These are phyloP conservation scores for Danio jaintianensis DNA, from an alignment of 2,797 vertebrate genomes.

Conservation along the genomic window DNA sequence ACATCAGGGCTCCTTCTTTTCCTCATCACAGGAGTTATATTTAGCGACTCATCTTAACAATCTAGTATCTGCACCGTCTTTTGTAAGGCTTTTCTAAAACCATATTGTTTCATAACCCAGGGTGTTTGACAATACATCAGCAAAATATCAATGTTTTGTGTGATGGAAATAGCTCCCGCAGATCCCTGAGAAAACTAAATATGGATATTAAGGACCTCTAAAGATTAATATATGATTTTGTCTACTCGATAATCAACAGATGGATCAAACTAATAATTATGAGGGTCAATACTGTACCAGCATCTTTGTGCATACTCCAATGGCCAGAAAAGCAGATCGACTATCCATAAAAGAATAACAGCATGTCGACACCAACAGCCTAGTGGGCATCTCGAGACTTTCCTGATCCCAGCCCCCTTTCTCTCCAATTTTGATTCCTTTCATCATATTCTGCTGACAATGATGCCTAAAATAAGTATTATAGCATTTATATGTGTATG, in stretches of 20 bases:
- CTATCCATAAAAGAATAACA: background rate
- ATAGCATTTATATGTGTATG: too few relatives aligned
- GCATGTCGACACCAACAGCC: too few relatives aligned
- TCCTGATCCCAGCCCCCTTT: too few relatives aligned
- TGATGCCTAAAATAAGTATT: too few relatives aligned
- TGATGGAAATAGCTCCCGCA: background rate
- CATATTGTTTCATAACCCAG: background rate
- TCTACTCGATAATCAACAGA: background rate
- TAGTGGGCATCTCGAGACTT: too few relatives aligned
- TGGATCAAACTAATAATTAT: background rate
- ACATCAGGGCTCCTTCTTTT: background rate
- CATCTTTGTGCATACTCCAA: background rate
- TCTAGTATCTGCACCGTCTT: background rate
- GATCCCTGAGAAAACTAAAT: background rate
- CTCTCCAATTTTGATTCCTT: too few relatives aligned
- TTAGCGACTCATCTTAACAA: slow-evolving; percentile 8
- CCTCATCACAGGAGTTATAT: slow-evolving; percentile 9
- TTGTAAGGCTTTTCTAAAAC: background rate
- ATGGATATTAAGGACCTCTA: background rate
- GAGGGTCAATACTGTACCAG: background rate
- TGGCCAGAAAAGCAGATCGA: background rate
- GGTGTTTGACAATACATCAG: background rate
- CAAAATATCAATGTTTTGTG: background rate
- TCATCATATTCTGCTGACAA: too few relatives aligned
- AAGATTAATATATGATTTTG: background rate